These are phyloP conservation scores for Petrocephalus schoutedeni DNA, from an alignment of 2,797 vertebrate species.

Conservation along the genomic window DNA sequence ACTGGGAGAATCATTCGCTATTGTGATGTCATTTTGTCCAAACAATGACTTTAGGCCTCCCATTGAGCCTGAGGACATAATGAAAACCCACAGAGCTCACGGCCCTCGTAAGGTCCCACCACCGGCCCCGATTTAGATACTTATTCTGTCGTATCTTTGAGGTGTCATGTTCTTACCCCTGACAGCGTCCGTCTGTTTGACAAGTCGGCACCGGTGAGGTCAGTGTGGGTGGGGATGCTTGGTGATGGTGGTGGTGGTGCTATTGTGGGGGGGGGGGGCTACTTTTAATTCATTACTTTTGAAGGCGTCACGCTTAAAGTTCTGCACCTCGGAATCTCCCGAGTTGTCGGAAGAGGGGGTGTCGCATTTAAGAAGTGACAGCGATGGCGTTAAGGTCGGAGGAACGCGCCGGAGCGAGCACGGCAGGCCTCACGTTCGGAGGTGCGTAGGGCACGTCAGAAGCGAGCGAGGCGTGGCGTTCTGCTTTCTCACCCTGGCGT, in stretches of 20 bases:
- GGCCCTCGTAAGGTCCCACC: not conserved
- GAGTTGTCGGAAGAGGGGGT: not conserved
- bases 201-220: not conserved
- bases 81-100: not conserved
- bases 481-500: not conserved
- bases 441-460: not conserved
- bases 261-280: not conserved
- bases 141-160: not conserved
- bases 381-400: not conserved
- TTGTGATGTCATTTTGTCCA: conserved; percentile 8
- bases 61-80: not conserved
- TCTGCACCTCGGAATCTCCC: not conserved
- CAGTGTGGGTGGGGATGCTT: not conserved
- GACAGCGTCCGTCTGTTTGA: conserved; percentile 16
- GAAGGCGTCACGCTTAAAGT: not conserved
- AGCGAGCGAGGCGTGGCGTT: conserved; percentile 14
- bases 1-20: not conserved
- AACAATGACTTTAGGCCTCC: not conserved
- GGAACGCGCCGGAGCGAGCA: not conserved
- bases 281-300: not conserved
- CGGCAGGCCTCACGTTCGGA: not conserved
- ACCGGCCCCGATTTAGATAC: not conserved
- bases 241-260: not conserved
- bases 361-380: not conserved
- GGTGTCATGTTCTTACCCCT: not conserved